Evolutionary conservation across 2,797 vertebrate species (phyloP), one percentile per base, ranked within the genome.

Genomic region (Sternarchorhynchus goeldii): DNA sequence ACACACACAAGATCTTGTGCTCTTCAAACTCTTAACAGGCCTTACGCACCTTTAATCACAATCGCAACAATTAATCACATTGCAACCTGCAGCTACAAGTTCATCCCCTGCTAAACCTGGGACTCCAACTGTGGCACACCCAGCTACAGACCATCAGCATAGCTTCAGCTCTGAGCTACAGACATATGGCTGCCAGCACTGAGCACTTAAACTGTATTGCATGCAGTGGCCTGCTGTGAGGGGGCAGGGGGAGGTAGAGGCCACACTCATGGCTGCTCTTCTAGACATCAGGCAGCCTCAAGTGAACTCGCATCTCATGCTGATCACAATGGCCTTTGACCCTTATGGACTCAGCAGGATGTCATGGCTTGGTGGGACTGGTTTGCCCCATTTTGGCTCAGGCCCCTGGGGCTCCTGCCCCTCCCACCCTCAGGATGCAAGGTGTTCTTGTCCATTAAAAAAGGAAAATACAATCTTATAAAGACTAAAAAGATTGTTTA

Each of bases 291-390:
- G 60, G n/a, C 18, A n/a, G 32, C 12, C 60, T 39, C 12, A 12
- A 36, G 72, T 70, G 34, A 74, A 58, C 56, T 16, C 56, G 2
- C 45, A 50, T 17, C 36, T 65, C 21, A 66, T 32, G 12, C 53
- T 60, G 25, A 68, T 76, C 53, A 67, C 25, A 57, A n/a, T 68
- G 58, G 53, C 63, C 63, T 76, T 79, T 75, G 58, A 76, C 66
- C 67, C 29, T 56, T 58, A 59, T 68, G 29, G n/a, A 14, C 59
- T 53, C 41, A 53, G 29, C 25, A 65, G 59, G 57, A 36, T 39
- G 34, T 73, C 39, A 62, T 34, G 12, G 18, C 25, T 21, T 73
- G 18, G 32, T 5, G 31, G 31, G 18, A 14, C 25, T 45, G 8
- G 16, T 2, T n/a, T 59, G 29, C 21, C 20, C 53, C 66, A 60